Evolutionary conservation across 30 jellyfish, hydroid and myxozoan genomes (phyloP), one percentile per base, ranked within the genome.

Genomic region (Aurelia aurita complex sp. Pacific): DNA sequence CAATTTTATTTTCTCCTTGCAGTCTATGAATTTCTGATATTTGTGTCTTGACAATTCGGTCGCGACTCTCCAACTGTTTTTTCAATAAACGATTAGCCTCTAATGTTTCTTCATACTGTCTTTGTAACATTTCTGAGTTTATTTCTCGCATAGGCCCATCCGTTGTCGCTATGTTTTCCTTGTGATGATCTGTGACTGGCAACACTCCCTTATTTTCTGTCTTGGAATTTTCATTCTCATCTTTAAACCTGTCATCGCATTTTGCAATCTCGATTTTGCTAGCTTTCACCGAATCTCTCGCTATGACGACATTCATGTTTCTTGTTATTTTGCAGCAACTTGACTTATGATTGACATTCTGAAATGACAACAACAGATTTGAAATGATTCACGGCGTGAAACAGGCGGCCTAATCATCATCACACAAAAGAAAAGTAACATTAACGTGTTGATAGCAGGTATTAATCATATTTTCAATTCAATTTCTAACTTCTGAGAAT

Each of bases 21-120:
- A 84, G 67, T 42, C 87, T 75, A 66, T 84, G 93, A 1, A 84
- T 84, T 53, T 84, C 93, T n/a, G 87, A 60, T 60, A 84, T 64
- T 68, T 84, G 93, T 61, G 42, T 64, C 51, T 84, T 84, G 29
- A 84, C 35, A 0, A 84, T 84, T 43, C 59, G 52, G 53, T 84
- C 93, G 3, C 93, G 74, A 64, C 85, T 71, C 15, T 77, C 79
- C 69, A 84, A 42, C 59, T 84, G 93, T 15, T 73, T 84, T 84
- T 36, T 73, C 14, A 84, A 69, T 74, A 65, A 64, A 35, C 79
- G 29, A 34, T 84, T 84, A 4, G n/a, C 60, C 33, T 84, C 93
- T 55, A 33, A 15, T 11, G 66, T 11, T 0, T 84, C 93, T 18
- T 65, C 87, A 8, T 16, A 40, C 78, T 84, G 77, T 50, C 14